Conservation (phyloP, 2,888 invertebrate species). For the Esperia sulphurella region DNA sequence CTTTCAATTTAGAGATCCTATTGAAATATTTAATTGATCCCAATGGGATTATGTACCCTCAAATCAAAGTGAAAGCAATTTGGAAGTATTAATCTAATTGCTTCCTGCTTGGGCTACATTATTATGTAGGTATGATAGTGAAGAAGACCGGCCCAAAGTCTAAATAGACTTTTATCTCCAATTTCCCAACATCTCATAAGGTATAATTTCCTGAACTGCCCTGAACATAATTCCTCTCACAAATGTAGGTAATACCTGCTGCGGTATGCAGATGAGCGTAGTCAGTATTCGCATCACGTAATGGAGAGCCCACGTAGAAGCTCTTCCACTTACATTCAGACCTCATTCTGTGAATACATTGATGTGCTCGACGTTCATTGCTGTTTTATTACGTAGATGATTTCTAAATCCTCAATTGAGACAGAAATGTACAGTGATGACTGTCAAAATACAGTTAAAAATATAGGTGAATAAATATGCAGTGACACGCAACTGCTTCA, state of each 20-base stretch:
- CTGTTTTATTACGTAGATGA: conserved; percentile 1
- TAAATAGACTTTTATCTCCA: neutral
- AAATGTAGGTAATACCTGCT: conserved; percentile 13
- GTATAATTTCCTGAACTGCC: conserved; percentile 29
- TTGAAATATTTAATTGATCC: neutral
- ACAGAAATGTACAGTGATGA: neutral
- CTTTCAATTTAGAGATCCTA: neutral
- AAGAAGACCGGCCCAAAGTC: neutral
- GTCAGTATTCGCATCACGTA: conserved; percentile 46
- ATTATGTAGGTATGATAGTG: no score
- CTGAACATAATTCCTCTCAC: conserved; percentile 28
- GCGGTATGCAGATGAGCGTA: conserved; percentile 38
- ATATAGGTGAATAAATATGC: neutral
- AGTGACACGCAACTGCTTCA: conserved; percentile 21
- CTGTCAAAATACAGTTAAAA: neutral
- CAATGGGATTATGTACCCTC: no score
- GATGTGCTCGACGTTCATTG: conserved; percentile 21
- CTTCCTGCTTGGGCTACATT: no score
- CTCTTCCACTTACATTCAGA: neutral
- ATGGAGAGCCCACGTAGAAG: conserved; percentile 24
- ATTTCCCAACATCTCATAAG: conserved; percentile 24
- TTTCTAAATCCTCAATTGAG: neutral
- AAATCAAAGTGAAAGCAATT: no score
- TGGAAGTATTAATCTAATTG: no score
- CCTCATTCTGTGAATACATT: conserved; percentile 20